Percentiles rank a stretch among this genome's conserved stretches.
Conservation (phyloP, 2,797 vertebrate species). For the Sternarchorhynchus goeldii region DNA sequence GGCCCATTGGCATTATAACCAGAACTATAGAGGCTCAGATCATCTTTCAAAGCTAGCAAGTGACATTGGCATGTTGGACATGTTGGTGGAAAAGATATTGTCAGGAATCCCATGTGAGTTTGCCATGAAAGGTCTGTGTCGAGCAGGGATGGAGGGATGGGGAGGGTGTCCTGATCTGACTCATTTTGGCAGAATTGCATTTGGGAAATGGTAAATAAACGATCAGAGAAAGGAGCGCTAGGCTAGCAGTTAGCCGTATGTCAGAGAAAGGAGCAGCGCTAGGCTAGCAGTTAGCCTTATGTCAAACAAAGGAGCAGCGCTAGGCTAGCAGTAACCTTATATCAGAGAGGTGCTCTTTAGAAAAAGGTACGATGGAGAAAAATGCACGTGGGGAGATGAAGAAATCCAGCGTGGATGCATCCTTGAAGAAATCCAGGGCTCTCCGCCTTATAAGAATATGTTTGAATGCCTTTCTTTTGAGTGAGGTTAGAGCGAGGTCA, state of each 20-base stretch:
- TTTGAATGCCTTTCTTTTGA: neutral
- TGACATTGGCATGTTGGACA: neutral
- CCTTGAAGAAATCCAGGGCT: neutral
- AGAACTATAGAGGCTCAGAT: neutral
- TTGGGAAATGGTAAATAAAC: no score
- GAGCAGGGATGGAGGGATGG: no score
- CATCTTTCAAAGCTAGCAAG: neutral
- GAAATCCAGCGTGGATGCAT: neutral
- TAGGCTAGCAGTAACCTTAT: conserved; percentile 16
- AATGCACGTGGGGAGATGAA: no score
- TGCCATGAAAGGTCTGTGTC: neutral
- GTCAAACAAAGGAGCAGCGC: neutral
- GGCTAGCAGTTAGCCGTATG: conserved; percentile 18
- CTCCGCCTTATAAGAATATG: neutral
- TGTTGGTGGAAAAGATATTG: neutral
- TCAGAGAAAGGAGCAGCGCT: conserved; percentile 1
- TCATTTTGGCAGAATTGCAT: no score
- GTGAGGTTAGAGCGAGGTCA: neutral
- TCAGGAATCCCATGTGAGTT: neutral
- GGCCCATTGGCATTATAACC: neutral
- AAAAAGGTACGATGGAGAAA: neutral
- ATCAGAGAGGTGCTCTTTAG: conserved; percentile 8
- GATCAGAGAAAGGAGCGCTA: no score
- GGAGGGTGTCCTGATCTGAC: no score
- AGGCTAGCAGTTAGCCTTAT: conserved; percentile 16